These are phyloP conservation scores for Xerus inauris DNA, from an alignment of 2,113 vertebrate species.

Conservation along the genomic window DNA sequence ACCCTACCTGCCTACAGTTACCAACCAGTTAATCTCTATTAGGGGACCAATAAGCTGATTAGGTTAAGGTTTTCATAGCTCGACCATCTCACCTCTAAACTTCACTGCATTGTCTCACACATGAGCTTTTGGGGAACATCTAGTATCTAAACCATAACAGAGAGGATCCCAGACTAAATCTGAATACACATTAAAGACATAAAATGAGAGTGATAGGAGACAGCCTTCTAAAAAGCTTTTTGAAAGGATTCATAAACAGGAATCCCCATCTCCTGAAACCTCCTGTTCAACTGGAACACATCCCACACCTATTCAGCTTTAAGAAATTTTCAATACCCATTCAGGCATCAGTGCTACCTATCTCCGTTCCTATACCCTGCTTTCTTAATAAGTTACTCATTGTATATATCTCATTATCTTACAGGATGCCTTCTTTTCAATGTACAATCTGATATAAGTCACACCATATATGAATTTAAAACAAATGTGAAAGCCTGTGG, in stretches of 20 bases:
- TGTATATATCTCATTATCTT: neutral
- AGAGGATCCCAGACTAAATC: neutral
- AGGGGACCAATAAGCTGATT: too few species aligned
- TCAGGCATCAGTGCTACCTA: neutral
- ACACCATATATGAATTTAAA: slow-evolving; percentile 32
- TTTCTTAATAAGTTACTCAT: neutral
- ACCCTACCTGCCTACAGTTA: too few species aligned
- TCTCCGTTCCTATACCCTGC: neutral
- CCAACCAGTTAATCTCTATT: too few species aligned
- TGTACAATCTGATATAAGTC: slow-evolving; percentile 11
- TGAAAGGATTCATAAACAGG: neutral
- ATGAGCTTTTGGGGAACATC: too few species aligned
- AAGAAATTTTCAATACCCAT: neutral
- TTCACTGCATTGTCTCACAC: too few species aligned
- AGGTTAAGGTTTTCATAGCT: too few species aligned
- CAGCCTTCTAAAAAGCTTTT: neutral
- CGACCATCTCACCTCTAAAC: too few species aligned
- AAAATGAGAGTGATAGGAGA: neutral
- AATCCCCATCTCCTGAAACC: neutral
- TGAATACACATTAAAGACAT: neutral
- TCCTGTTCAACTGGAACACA: neutral
- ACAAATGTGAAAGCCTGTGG: neutral
- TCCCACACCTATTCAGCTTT: neutral
- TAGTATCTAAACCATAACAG: too few species aligned
- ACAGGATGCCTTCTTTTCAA: neutral